phyloP scores from a whole-genome alignment of 2,113 vertebrate genomes.

The Siniperca knerii region DNA sequence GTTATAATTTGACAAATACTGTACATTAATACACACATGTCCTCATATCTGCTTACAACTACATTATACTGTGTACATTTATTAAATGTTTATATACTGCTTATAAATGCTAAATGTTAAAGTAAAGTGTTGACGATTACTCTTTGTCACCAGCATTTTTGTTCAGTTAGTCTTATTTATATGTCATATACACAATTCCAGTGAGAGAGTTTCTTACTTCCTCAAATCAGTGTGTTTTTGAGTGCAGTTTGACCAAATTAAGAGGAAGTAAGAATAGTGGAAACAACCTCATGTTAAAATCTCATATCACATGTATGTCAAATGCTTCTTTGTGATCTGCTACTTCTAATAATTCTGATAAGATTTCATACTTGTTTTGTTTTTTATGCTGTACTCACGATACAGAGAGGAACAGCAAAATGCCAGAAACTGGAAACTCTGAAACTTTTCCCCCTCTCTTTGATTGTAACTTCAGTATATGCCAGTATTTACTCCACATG shows the following conservation, averaged over 20 bases:
- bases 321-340: not conserved
- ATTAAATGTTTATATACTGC: not conserved
- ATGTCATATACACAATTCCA: not conserved
- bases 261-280: constrained; percentile 28
- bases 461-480: not conserved
- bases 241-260: not conserved
- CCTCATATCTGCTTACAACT: not conserved
- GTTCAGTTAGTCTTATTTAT: not conserved
- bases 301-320: not conserved
- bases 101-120: not conserved
- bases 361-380: not conserved
- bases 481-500: not conserved
- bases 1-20: not conserved
- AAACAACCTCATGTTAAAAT: not conserved
- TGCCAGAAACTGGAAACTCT: not conserved
- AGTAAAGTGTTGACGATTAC: too few relatives aligned
- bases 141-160: not conserved
- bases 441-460: not conserved
- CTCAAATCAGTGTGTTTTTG: constrained; percentile 5
- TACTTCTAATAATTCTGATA: not conserved
- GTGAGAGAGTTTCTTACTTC: constrained; percentile 42
- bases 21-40: not conserved
- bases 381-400: not conserved
- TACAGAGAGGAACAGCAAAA: not conserved
- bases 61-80: not conserved